phyloP scores from a whole-genome alignment of 2,113 vertebrate species.

The Heterotis niloticus region DNA sequence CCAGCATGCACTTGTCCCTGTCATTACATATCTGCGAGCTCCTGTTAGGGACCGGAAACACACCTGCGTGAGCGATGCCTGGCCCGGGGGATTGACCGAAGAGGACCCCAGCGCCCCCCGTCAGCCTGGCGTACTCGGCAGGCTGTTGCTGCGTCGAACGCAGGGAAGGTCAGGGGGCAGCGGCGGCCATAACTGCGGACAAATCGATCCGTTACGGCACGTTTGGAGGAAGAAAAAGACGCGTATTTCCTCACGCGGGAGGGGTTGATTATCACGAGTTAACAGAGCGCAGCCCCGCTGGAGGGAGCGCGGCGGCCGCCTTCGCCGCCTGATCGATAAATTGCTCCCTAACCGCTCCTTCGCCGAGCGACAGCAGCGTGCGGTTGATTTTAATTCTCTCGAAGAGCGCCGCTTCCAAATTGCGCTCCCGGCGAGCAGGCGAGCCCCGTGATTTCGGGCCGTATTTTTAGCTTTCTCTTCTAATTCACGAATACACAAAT shows the following conservation, averaged over 20 bases:
- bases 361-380: slow-evolving; percentile 30
- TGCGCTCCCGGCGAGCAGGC: slow-evolving; percentile 8
- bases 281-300: slow-evolving; percentile 35
- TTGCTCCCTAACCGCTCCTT: slow-evolving; percentile 38
- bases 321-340: slow-evolving; percentile 27
- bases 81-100: background rate
- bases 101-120: too few species aligned
- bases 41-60: background rate
- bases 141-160: slow-evolving; percentile 20
- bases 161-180: background rate
- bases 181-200: background rate
- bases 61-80: background rate
- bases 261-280: slow-evolving; percentile 26
- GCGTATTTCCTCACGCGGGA: slow-evolving; percentile 19
- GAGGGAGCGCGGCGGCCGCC: slow-evolving; percentile 26
- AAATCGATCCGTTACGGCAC: slow-evolving; percentile 43
- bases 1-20: background rate
- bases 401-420: slow-evolving; percentile 20
- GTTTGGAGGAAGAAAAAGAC: slow-evolving; percentile 43
- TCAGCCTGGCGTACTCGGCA: too few species aligned
- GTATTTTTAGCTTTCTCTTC: slow-evolving; percentile 15
- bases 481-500: slow-evolving; percentile 10
- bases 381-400: slow-evolving; percentile 25
- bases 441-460: slow-evolving; percentile 5
- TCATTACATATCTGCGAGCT: background rate